Base-by-base conservation (phyloP, 1,140 invertebrate species). In the Leptestheria dahalacensis region DNA sequence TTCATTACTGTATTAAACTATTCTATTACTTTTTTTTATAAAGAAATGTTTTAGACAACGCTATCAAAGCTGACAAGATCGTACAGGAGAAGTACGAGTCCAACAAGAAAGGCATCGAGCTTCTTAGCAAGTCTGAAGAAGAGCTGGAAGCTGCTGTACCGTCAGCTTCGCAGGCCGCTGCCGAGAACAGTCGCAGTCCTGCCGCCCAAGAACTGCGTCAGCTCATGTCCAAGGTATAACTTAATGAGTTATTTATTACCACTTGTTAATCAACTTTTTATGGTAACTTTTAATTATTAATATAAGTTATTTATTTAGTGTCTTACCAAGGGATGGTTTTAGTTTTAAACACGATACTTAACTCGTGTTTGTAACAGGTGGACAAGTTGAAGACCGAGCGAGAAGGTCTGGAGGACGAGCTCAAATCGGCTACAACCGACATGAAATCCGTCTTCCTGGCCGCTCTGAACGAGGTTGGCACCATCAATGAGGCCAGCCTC, bases 371-470 rank as follows among this genome's bases (percentile, higher is more conserved):
- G n/a, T n/a, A 85, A 68, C 76, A 87, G 75, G 88, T 96, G 15
- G 88, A 93, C 67, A 81, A 81, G 29, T 75, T 97, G 20, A 95
- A 93, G 75, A 81, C 82, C 25, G 90, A 94, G 72, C 78, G 93
- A 49, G 91, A 96, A 73, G 81, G 78, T 11, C 83, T 96, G 26
- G 91, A 97, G 73, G 78, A 75, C 4, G 86, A 94, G 73, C 73
- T 98, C 0, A 94, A 95, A 69, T 82, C 81, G 28, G 77, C 84
- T 2, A 84, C 80, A 2, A 78, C 82, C 64, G 91, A 97, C 69
- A 87, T 97, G 81, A 89, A 88, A 70, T 74, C 82, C 18, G 78
- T 81, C 66, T 95, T 96, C 69, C 73, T 93, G 56, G 71, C 73
- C 50, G 86, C 90, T 1, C 72, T 97, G 62, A 78, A 82, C 10